Evolutionary conservation across 2,888 invertebrate species (phyloP), one percentile per base, ranked within the genome.

Genomic region (Cinara cedri): DNA sequence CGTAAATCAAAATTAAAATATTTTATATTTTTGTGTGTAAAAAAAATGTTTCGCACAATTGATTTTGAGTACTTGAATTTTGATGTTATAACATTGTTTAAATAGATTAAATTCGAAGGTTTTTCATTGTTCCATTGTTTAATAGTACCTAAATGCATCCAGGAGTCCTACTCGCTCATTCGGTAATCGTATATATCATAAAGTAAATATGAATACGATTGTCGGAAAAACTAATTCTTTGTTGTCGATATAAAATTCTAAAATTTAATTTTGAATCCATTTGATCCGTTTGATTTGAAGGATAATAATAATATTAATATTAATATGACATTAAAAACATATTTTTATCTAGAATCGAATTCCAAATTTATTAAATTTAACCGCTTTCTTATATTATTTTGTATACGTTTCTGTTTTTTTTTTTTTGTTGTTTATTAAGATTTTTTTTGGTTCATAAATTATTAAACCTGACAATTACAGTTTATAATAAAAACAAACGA

Each of bases 101-200:
- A 72, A 14, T 34, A 49, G 6, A 72, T 62, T 62, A 34, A 10
- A 51, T 19, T 26, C 21, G 62, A 72, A 72, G 49, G 62, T 62
- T 19, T n/a, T 51, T 72, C 51, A 62, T 72, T 72, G 72, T 72
- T 72, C 72, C 21, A 72, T 72, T 72, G 72, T 62, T 51, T 60
- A 10, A n/a, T 26, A 14, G 9, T 10, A 24, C 46, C 16, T 9
- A 4, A 44, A 10, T 4, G 10, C 46, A 11, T 11, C 21, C 4
- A 51, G 6, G 9, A 51, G 62, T 62, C 49, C 62, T 62, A 49
- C 49, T 62, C 49, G 19, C 9, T 62, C 16, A 57, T 60, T 60
- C n/a, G 13, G 19, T 46, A 60, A 44, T 72, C 62, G 51, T 26
- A n/a, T 60, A 72, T 60, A 72, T 60, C 21, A 10, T 34, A 10